Evolutionary conservation across 2,888 invertebrate species (phyloP), one percentile per base, ranked within the genome.

Genomic region (Polydesmus complanatus): DNA sequence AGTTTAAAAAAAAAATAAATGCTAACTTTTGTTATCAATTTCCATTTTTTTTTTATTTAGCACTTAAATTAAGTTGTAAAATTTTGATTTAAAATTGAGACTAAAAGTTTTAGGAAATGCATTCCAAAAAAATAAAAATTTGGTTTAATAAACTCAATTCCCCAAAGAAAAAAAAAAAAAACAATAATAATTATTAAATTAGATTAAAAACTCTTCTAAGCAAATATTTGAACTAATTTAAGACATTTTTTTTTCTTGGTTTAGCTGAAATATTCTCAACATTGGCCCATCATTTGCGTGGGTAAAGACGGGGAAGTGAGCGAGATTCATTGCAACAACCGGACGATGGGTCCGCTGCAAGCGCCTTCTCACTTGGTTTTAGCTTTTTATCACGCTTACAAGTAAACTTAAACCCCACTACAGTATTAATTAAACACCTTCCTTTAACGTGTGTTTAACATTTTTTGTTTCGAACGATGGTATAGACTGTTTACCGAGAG

Each of bases 281-380:
- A 68, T 27, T 70, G 69, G 65, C 70, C 71, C 23, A 67, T 72
- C 21, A 68, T 73, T 26, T 67, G 69, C 58, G 65, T 69, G 3
- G 67, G 69, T 60, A 65, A 67, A 55, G 68, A 69, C 47, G 70
- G 70, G 11, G 69, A 70, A 37, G 62, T 72, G 5, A 66, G 67
- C 19, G 72, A 73, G 64, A 70, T 73, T 22, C 72, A 73, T 65
- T 70, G 69, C 63, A 72, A 71, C 61, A 71, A 70, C 54, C 66
- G 71, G 22, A 72, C 72, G 5, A 72, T 72, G 72, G 69, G 71
- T 37, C 70, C 73, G 3, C 66, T 72, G 5, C 69, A 71, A 65
- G 67, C 69, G 11, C 72, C 72, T 14, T 66, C 67, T n/a, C 69
- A 70, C 64, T 65, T 70, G 21, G 69, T 72, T 5, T 65, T 69